phyloP scores from a whole-genome alignment of 2,888 invertebrate species.

The Erynnis tages region DNA sequence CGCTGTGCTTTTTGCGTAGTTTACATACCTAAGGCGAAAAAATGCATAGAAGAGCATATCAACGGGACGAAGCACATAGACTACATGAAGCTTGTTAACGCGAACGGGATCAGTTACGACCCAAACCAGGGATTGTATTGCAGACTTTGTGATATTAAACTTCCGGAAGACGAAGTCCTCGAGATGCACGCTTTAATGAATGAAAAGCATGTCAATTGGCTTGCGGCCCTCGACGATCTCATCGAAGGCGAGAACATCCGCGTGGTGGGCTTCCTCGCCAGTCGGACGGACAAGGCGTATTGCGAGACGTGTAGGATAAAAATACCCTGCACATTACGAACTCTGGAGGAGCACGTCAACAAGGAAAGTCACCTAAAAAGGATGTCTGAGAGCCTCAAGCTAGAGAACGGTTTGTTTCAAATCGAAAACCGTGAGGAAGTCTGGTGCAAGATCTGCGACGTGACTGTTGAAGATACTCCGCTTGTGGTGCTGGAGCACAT shows the following conservation, averaged over 20 bases:
- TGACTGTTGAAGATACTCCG: slow-evolving; percentile 48
- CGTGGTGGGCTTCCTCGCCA: slow-evolving; percentile 49
- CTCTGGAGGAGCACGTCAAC: slow-evolving; percentile 57
- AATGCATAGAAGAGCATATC: slow-evolving; percentile 63
- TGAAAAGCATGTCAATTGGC: slow-evolving; percentile 57
- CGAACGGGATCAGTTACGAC: slow-evolving; percentile 51
- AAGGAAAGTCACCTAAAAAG: slow-evolving; percentile 43
- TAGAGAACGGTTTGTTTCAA: slow-evolving; percentile 53
- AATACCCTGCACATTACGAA: slow-evolving; percentile 46
- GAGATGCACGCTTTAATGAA: too few relatives aligned
- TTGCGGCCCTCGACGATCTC: slow-evolving; percentile 55
- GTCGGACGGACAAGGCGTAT: slow-evolving; percentile 49
- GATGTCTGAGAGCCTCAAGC: slow-evolving; percentile 49
- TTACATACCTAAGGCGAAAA: slow-evolving; percentile 58
- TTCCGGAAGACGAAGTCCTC: slow-evolving; percentile 52
- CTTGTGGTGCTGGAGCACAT: slow-evolving; percentile 48
- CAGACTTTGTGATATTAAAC: slow-evolving; percentile 49
- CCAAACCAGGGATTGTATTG: slow-evolving; percentile 48
- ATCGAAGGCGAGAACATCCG: slow-evolving; percentile 58
- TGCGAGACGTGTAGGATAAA: slow-evolving; percentile 52
- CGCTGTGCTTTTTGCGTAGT: slow-evolving; percentile 63
- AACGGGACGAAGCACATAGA: slow-evolving; percentile 61
- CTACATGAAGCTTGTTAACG: slow-evolving; percentile 53
- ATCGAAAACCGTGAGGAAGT: slow-evolving; percentile 48
- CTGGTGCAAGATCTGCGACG: slow-evolving; percentile 60